Evolutionary conservation across 2,113 vertebrate genomes (phyloP), one percentile per base, ranked within the genome.

Genomic region (Neolamprologus falcicula): DNA sequence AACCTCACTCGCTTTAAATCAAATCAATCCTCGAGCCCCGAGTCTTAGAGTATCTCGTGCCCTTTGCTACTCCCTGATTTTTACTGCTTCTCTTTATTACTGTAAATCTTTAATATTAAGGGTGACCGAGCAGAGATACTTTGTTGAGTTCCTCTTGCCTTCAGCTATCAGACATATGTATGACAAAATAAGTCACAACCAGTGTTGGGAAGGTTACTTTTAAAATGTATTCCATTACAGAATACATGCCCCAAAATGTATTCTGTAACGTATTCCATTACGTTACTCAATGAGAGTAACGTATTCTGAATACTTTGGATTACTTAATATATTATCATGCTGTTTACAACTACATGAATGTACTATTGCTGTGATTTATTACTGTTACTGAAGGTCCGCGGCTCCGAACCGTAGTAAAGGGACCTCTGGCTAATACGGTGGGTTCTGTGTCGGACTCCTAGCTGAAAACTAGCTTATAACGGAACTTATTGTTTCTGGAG

Each of bases 1-100:
- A 93, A 90, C 86, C 85, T 82, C 7, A 42, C 82, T 89, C 40
- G 4, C 88, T 7, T 54, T 92, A 91, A 94, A 95, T 95, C 93
- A 92, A 68, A 93, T 92, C 90, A 73, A 81, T 86, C 52, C 86
- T 83, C 71, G 5, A 33, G 86, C 86, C 73, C 53, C 9, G 61
- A 66, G 85, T 66, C 86, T 71, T 5, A 31, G 83, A 79, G 66
- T 73, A 50, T 80, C 82, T 84, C 3, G 31, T 80, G 88, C 83
- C 90, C 85, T 92, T 88, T 91, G 79, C 89, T 54, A 76, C 92
- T 85, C 42, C 35, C 31, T 55, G 63, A 42, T 90, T 93, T 90
- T 95, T 87, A 90, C 86, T 85, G 90, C 85, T 24, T 2, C 80
- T 82, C 52, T 91, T 90, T 93, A 86, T 82, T 66, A 86, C 83